Percentiles rank a stretch among this genome's conserved stretches.
phyloP scores from a whole-genome alignment of 2,797 vertebrate genomes.

The Gallirallus australis region DNA sequence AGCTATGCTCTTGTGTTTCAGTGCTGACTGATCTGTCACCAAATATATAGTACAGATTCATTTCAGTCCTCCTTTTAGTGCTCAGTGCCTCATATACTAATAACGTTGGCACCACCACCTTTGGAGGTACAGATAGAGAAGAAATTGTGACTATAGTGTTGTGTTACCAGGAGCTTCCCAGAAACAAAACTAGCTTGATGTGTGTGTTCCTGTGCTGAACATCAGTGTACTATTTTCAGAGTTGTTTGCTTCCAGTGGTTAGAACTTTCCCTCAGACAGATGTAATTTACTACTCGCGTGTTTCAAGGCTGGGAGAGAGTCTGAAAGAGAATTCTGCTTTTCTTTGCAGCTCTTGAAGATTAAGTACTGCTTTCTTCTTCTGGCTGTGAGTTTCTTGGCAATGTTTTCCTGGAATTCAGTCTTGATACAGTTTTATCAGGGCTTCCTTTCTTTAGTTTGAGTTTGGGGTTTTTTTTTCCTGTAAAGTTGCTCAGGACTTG shows the following conservation, averaged over 20 bases:
- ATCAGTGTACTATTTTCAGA: conserved; percentile 24
- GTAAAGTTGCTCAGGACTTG: not conserved
- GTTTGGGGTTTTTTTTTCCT: not conserved
- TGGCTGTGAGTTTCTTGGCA: conserved; percentile 4
- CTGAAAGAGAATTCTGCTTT: not conserved
- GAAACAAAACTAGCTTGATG: conserved; percentile 22
- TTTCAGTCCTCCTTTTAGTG: not conserved
- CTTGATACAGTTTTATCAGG: conserved; percentile 12
- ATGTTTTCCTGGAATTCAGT: not conserved
- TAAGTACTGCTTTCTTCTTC: conserved; percentile 6
- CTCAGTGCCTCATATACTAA: not conserved
- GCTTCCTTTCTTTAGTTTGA: not conserved
- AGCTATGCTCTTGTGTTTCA: not conserved
- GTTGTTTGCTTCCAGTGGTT: conserved; percentile 17
- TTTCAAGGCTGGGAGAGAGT: not conserved
- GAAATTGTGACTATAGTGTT: not conserved
- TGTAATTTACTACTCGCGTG: not conserved
- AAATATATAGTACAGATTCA: not conserved
- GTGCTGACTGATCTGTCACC: not conserved
- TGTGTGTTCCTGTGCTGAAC: conserved; percentile 8
- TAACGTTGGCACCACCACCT: not conserved
- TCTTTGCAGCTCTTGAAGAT: conserved; percentile 1
- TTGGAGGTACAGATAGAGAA: not conserved
- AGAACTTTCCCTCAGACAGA: conserved; percentile 11
- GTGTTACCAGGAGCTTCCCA: not conserved